Base-by-base conservation (phyloP, 2,797 vertebrate genomes). In the Cichlasoma orientale region DNA sequence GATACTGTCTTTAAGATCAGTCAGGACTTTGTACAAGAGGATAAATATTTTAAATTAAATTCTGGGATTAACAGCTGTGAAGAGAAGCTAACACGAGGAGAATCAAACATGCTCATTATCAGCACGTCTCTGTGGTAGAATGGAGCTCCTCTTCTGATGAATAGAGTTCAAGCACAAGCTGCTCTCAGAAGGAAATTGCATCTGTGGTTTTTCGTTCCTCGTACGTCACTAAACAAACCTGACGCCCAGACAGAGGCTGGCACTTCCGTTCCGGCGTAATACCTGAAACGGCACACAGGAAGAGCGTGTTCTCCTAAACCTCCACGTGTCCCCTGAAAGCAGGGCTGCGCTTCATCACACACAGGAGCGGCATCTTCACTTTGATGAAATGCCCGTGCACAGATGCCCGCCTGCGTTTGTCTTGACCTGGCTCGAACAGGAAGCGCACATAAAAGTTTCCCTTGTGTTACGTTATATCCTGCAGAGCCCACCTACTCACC, bases 401-500 rank as follows among this genome's bases (percentile, higher is more conserved):
- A 66, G 25, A 58, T 52, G 72, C 56, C 21, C 68, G 70, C 50
- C 4, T 74, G 4, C 56, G 71, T 77, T 69, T 79, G 29, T 86
- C 50, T 47, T 41, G 44, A 79, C 61, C 21, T 0, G 52, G 16
- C 29, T 82, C 61, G 52, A 52, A 86, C 91, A 93, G 91, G 92
- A 93, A 90, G 61, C 81, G 10, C 69, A 25, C 38, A 50, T 75
- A 72, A 58, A 83, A 80, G 63, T 80, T 91, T 85, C 82, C 9
- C n/a, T 54, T 72, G 72, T 56, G 56, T 80, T 74, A 77, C 53
- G 72, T 36, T 53, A 16, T 71, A 92, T 94, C 92, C 91, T 88
- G 83, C 52, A 4, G 23, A 79, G 84, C 81, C 88, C 89, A 84
- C 84, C 82, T 78, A 7, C 78, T 71, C 55, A 31, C 50, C 29